These are phyloP conservation scores for Epiblema foenella DNA, from an alignment of 2,888 invertebrate genomes.

Conservation along the genomic window DNA sequence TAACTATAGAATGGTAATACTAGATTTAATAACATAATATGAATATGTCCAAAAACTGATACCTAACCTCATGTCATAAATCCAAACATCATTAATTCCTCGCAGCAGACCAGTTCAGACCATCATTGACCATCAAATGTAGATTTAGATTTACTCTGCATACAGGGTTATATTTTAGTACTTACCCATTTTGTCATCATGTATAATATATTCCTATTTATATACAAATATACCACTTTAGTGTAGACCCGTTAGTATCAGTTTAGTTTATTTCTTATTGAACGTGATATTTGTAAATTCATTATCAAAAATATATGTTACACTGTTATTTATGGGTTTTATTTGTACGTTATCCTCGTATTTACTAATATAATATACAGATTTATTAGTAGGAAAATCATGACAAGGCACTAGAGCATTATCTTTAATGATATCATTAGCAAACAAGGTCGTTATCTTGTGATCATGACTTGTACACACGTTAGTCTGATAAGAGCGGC, in stretches of 20 bases:
- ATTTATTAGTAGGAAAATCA: conserved; percentile 51
- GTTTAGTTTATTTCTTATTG: conserved; percentile 66
- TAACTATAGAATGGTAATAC: conserved; percentile 11
- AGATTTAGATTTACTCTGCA: conserved; percentile 49
- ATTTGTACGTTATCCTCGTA: conserved; percentile 66
- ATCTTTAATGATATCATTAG: conserved; percentile 59
- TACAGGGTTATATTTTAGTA: conserved; percentile 54
- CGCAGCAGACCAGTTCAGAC: conserved; percentile 53
- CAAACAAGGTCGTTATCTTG: conserved; percentile 62
- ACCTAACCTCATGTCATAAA: conserved; percentile 45
- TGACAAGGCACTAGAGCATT: conserved; percentile 53
- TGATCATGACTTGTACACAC: conserved; percentile 50
- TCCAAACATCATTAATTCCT: conserved; percentile 56
- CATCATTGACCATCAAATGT: conserved; percentile 40
- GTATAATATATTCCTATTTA: conserved; percentile 52
- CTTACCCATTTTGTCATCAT: conserved; percentile 48
- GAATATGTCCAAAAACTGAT: conserved; percentile 29
- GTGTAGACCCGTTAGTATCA: conserved; percentile 50
- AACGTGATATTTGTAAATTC: conserved; percentile 80
- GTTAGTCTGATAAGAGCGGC: conserved; percentile 55
- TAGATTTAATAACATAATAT: conserved; percentile 21
- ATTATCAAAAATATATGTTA: conserved; percentile 83
- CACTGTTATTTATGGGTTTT: conserved; percentile 79
- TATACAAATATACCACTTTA: conserved; percentile 46
- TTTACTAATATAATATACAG: conserved; percentile 39